phyloP scores from a whole-genome alignment of 2,113 vertebrate genomes.

The Calonectris borealis region DNA sequence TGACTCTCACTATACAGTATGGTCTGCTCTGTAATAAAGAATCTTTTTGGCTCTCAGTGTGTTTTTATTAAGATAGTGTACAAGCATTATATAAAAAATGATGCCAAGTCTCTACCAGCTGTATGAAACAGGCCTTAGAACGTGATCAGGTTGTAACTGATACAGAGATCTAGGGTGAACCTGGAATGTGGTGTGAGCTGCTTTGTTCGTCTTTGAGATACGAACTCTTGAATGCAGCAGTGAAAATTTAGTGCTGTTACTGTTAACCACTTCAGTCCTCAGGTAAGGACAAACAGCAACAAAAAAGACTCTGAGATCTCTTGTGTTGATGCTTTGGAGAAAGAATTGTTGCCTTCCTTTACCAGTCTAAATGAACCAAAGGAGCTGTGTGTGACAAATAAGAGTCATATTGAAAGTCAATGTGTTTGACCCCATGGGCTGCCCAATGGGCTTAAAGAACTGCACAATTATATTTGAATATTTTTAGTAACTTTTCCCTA shows the following conservation, averaged over 20 bases:
- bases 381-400: neutral
- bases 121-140: neutral
- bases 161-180: neutral
- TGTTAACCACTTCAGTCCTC: neutral
- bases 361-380: neutral
- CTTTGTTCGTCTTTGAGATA: neutral
- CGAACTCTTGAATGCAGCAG: neutral
- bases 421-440: neutral
- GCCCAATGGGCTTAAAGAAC: neutral
- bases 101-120: neutral
- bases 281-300: neutral
- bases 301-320: neutral
- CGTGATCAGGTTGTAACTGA: neutral
- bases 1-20: neutral
- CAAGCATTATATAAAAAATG: neutral
- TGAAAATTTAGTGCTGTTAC: neutral
- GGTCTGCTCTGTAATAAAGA: neutral
- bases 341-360: neutral
- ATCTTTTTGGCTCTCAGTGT: neutral
- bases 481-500: neutral
- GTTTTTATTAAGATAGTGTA: neutral
- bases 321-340: neutral
- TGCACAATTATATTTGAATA: neutral
- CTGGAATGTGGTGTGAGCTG: neutral
- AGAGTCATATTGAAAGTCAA: fast-evolving